Evolutionary conservation across 2,797 vertebrate species (phyloP), one percentile per base, ranked within the genome.

Genomic region (Poeciliopsis infans): DNA sequence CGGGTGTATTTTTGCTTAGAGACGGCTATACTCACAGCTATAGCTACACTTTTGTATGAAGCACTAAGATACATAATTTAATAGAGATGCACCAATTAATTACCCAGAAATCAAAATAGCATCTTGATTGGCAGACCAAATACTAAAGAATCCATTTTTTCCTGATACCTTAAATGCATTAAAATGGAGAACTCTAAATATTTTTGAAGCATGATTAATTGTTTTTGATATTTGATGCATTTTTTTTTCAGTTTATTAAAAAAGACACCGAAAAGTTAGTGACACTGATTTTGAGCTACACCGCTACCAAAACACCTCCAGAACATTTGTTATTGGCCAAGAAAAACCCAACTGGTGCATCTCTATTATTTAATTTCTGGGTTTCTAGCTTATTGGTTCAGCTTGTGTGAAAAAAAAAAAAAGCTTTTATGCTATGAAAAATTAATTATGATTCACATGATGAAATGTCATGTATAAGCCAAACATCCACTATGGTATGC

Each of bases 381-480:
- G 31, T 73, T 79, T 68, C 47, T 47, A 84, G 76, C 79, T 59
- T 71, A 74, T 64, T 79, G 64, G 28, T 76, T 87, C 39, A 76
- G 55, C 41, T 66, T 53, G 68, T 39, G 36, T 77, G 51, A 33
- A 36, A 10, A 51, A 39, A 61, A 16, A 59, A 39, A 61, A 13
- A 59, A 6, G 49, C 79, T 61, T 68, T 25, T 71, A 74, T 25
- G 12, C 28, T 53, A 7, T 12, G 47, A 57, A 39, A 18, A 55
- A 33, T 15, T 36, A 0, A 49, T 64, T 59, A 75, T 28, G 28
- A 76, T 75, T 51, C 36, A 36, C 69, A 84, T 64, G 76, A 78
- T 82, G 76, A 85, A 72, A 79, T 75, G 5, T 57, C 59, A 23
- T 77, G 80, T 59, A 76, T 73, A 76, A 46, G 72, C 83, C 47